phyloP scores from a whole-genome alignment of 2,888 invertebrate genomes.

The Punctoribates punctum region DNA sequence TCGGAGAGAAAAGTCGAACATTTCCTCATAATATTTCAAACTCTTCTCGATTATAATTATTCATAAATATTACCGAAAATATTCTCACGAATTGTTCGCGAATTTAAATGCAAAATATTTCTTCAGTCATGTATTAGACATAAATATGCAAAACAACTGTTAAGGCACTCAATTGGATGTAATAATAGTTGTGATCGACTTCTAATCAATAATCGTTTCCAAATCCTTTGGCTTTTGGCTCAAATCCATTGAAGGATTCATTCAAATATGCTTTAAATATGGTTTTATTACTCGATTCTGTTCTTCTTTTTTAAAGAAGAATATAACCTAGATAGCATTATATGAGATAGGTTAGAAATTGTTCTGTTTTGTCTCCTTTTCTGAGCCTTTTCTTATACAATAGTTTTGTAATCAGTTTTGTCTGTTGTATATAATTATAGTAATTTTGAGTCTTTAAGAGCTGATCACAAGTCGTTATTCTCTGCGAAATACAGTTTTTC shows the following conservation, averaged over 20 bases:
- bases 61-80: background rate
- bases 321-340: too few species aligned
- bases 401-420: background rate
- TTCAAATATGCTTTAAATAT: too few species aligned
- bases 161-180: too few species aligned
- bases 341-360: too few species aligned
- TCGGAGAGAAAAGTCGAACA: background rate
- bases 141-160: background rate
- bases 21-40: slow-evolving; percentile 26
- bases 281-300: too few species aligned
- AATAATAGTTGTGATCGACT: too few species aligned
- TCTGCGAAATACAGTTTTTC: background rate
- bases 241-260: too few species aligned
- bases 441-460: background rate
- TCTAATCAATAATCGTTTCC: too few species aligned
- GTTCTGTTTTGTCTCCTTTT: too few species aligned
- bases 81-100: background rate
- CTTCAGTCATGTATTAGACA: background rate
- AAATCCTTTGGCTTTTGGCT: too few species aligned
- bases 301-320: too few species aligned
- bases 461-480: background rate
- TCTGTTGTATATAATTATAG: background rate
- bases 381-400: background rate
- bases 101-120: background rate
- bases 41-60: background rate